Evolutionary conservation across 2,113 vertebrate species (phyloP), one percentile per base, ranked within the genome.

Genomic region (Psephotus haematonotus): DNA sequence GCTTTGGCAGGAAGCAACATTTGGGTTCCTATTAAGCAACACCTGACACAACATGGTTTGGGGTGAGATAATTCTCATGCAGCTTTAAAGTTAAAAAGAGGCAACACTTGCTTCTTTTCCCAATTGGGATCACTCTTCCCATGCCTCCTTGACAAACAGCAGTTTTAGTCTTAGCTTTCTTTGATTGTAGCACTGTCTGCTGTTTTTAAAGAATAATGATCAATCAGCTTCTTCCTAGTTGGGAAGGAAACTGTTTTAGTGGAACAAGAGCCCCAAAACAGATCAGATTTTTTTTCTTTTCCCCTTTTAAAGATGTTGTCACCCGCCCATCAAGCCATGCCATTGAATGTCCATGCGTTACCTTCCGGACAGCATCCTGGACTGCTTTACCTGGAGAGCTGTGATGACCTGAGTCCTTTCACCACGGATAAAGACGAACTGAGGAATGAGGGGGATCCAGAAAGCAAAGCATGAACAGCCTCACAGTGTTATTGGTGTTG

Each of bases 401-500:
- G 98, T 19, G 99, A 99, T 6, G 98, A 99, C 86, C 95, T 99
- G 50, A 99, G 98, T 95, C 98, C 98, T 75, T 99, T 98, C 39
- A 97, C 97, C 35, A 90, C 90, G 4, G 84, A 60, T 2, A 96
- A 98, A 62, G 72, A 93, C 5, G 87, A 96, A 2, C 24, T 29
- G 57, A 9, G 50, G 6, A 1, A 86, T 94, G 57, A 89, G 80
- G 33, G 95, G 77, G 50, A 91, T 77, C 49, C 97, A 37, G 63
- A 89, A 49, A 72, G 64, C 53, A 2, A 94, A 98, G 29, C 94
- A 90, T 1, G 98, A 98, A 63, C 50, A 97, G 13, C 98, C 98
- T 10, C 98, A 98, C 85, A 98, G 98, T 93, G 97, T 98, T 75
- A 98, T 97, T 3, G 98, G 98, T 2, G 96, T 98, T 79, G 94